Percentiles rank a stretch among this genome's conserved stretches.
These are phyloP conservation scores for Dryococelus australis DNA, from an alignment of 2,888 invertebrate species.

Conservation along the genomic window DNA sequence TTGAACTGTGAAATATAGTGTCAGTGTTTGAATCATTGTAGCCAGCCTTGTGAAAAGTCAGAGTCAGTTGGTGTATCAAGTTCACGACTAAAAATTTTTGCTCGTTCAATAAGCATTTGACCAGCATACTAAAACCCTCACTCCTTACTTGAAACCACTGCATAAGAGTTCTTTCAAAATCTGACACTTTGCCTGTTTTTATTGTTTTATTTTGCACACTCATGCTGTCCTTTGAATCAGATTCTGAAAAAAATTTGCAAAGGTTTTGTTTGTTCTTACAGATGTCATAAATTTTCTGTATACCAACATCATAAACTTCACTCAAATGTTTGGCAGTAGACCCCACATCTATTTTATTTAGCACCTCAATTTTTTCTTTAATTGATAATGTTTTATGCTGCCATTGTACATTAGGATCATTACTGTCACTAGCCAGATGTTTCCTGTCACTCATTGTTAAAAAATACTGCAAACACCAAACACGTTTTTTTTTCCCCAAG, in stretches of 20 bases:
- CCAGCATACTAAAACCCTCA: not conserved
- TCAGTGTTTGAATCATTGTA: not conserved
- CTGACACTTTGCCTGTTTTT: slow-evolving; percentile 1
- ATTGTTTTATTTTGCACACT: not conserved
- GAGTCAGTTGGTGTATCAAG: not conserved
- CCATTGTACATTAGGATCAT: not conserved
- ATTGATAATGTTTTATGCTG: not conserved
- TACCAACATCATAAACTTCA: not conserved
- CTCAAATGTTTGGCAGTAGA: not conserved
- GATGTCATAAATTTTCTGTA: slow-evolving; percentile 3
- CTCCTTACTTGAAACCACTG: not conserved
- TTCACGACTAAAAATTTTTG: not conserved
- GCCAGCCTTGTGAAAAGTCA: not conserved
- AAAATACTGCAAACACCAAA: not conserved
- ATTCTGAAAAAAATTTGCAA: not conserved
- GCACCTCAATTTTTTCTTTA: not conserved
- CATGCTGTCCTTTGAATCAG: not conserved
- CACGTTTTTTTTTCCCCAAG: too few species aligned
- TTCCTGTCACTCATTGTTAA: not conserved
- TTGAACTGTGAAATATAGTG: not conserved
- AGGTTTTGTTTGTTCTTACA: not conserved
- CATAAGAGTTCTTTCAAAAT: not conserved
- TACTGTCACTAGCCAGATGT: not conserved
- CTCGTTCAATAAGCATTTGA: not conserved
- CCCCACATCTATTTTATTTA: not conserved